Evolutionary conservation across 2,113 vertebrate species (phyloP).

Genomic region (Chunga burmeisteri): DNA sequence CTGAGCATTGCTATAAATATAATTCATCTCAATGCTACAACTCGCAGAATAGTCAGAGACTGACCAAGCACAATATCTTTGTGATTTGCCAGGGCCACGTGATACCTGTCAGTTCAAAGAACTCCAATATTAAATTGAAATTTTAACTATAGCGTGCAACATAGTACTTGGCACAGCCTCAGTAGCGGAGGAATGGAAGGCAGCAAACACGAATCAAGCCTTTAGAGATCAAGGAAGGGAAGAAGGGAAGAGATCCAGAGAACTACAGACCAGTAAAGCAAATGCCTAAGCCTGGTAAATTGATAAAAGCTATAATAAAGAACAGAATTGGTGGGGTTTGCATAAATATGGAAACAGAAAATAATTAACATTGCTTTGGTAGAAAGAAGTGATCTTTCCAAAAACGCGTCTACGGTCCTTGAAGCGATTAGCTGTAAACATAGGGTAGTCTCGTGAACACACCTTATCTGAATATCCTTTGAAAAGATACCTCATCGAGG

Average conservation of each 20-base stretch:
- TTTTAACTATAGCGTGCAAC: not conserved
- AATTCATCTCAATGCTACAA: not conserved
- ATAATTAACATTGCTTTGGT: not conserved
- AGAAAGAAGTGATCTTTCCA: not conserved
- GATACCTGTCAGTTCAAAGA: not conserved
- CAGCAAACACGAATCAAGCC: not conserved
- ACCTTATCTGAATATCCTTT: not conserved
- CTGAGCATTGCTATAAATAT: not conserved
- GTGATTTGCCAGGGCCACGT: not conserved
- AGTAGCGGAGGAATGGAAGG: not conserved
- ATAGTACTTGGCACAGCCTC: not conserved
- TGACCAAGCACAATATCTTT: not conserved
- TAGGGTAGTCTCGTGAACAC: not conserved
- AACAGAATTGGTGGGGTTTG: not conserved
- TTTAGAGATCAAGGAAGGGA: not conserved
- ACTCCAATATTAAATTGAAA: not conserved
- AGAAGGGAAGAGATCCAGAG: not conserved
- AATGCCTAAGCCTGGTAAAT: not conserved
- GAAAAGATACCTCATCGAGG: not conserved
- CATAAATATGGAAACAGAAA: not conserved
- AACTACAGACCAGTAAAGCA: not conserved
- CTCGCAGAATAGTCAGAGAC: not conserved
- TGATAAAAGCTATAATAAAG: not conserved
- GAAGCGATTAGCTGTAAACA: not conserved
- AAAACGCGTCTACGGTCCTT: not conserved